A percentile compares a stretch with the other conserved stretches of the same genome.
Evolutionary conservation across 2,113 vertebrate genomes (phyloP).

Genomic region (Talpa occidentalis): DNA sequence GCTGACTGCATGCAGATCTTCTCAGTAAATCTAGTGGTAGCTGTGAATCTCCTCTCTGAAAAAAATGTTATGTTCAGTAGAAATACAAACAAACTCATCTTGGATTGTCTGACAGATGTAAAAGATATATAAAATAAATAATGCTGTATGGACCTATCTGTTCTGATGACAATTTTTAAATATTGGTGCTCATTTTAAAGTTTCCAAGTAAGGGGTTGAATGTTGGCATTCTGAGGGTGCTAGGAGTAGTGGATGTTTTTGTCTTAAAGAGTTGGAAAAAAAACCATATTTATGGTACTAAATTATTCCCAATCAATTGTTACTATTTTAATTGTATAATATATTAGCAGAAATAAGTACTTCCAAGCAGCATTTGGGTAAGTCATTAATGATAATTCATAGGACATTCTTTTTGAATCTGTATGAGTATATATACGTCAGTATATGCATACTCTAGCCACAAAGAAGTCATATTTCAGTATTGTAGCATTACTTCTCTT

Average conservation of each 20-base stretch:
- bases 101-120: slow-evolving; percentile 51
- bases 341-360: neutral
- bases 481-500: neutral
- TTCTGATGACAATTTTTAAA: slow-evolving; percentile 45
- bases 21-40: slow-evolving; percentile 1
- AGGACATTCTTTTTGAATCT: neutral
- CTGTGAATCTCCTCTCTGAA: neutral
- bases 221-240: neutral
- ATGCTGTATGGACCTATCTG: neutral
- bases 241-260: neutral
- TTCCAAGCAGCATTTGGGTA: slow-evolving; percentile 21
- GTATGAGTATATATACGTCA: neutral
- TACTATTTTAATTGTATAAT: slow-evolving; percentile 47
- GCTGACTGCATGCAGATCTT: slow-evolving; percentile 59
- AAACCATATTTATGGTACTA: slow-evolving; percentile 4
- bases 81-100: slow-evolving; percentile 46
- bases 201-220: neutral
- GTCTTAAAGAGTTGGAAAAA: slow-evolving; percentile 24
- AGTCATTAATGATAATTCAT: slow-evolving; percentile 10
- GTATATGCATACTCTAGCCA: neutral
- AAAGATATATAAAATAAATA: too few species aligned
- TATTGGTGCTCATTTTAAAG: neutral
- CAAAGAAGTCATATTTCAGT: neutral
- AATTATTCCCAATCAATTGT: slow-evolving; percentile 52
- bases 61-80: neutral